phyloP scores from a whole-genome alignment of 2,888 invertebrate genomes.

The Cerastoderma edule region DNA sequence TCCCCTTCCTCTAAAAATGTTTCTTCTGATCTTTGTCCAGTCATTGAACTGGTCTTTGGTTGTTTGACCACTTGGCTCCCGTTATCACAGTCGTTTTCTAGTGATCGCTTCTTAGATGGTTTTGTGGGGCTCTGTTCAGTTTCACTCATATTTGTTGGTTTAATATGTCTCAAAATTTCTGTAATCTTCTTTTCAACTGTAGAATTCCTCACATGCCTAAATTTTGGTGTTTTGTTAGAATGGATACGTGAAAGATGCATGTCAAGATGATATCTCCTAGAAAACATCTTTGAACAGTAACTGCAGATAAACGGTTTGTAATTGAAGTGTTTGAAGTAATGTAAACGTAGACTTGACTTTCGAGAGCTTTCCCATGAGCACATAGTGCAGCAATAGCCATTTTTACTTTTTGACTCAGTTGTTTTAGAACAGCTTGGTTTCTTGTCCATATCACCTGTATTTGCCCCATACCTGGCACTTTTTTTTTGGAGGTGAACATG shows the following conservation, averaged over 20 bases:
- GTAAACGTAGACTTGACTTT: slow-evolving; percentile 10
- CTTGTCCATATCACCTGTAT: neutral
- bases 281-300: slow-evolving; percentile 42
- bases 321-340: slow-evolving; percentile 51
- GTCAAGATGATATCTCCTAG: slow-evolving; percentile 24
- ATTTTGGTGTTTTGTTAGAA: slow-evolving; percentile 37
- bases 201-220: slow-evolving; percentile 24
- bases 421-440: neutral
- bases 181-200: slow-evolving; percentile 39
- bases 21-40: neutral
- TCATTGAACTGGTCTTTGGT: neutral
- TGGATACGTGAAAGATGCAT: slow-evolving; percentile 43
- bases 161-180: slow-evolving; percentile 8
- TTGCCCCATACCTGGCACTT: slow-evolving; percentile 1
- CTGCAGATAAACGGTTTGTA: slow-evolving; percentile 60
- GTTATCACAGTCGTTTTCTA: slow-evolving; percentile 36
- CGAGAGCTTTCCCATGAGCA: slow-evolving; percentile 27
- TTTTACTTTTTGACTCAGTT: neutral
- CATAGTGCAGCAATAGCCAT: slow-evolving; percentile 28
- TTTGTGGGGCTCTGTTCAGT: slow-evolving; percentile 25
- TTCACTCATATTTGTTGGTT: too few species aligned
- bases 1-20: neutral
- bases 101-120: slow-evolving; percentile 29
- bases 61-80: slow-evolving; percentile 18
- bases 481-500: slow-evolving; percentile 44